Evolutionary conservation across 2,797 vertebrate genomes (phyloP).

Genomic region (Amphiprion clarkii): DNA sequence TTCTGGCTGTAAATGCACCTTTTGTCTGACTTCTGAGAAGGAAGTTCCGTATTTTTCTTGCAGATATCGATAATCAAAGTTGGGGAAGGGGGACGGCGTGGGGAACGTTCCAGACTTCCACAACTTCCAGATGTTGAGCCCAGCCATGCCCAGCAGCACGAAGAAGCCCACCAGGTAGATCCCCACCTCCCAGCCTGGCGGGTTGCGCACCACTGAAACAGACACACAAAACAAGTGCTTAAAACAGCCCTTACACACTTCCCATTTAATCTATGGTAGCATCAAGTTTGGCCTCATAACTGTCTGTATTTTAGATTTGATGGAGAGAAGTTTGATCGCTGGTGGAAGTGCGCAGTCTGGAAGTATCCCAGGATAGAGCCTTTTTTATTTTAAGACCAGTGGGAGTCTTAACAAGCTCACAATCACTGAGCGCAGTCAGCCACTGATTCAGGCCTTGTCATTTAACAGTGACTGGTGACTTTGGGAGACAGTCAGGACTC

Average conservation of each 20-base stretch:
- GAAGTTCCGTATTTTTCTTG: slow-evolving; percentile 95
- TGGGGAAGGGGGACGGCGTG: slow-evolving; percentile 94
- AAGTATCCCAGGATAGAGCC: neutral
- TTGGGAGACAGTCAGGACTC: neutral
- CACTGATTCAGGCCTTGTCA: slow-evolving; percentile 14
- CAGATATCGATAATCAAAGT: slow-evolving; percentile 97
- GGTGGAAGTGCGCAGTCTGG: neutral
- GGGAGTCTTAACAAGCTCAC: slow-evolving; percentile 34
- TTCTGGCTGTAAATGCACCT: slow-evolving; percentile 85
- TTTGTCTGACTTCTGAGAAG: slow-evolving; percentile 85
- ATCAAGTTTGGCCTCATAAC: slow-evolving; percentile 3
- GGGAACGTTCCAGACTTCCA: slow-evolving; percentile 95
- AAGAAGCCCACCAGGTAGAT: slow-evolving; percentile 93
- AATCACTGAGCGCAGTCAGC: slow-evolving; percentile 13
- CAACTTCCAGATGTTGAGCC: slow-evolving; percentile 95
- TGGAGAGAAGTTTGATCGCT: neutral
- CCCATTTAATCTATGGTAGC: neutral
- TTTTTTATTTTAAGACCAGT: slow-evolving; percentile 19
- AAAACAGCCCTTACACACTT: neutral
- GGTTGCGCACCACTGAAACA: slow-evolving; percentile 90
- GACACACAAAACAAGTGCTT: slow-evolving; percentile 10
- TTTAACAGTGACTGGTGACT: slow-evolving; percentile 26
- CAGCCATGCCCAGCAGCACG: slow-evolving; percentile 89
- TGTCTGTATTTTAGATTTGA: slow-evolving; percentile 2
- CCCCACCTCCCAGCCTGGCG: slow-evolving; percentile 93